Conservation (phyloP, 1,140 invertebrate genomes). For the Drosophila dunni region DNA sequence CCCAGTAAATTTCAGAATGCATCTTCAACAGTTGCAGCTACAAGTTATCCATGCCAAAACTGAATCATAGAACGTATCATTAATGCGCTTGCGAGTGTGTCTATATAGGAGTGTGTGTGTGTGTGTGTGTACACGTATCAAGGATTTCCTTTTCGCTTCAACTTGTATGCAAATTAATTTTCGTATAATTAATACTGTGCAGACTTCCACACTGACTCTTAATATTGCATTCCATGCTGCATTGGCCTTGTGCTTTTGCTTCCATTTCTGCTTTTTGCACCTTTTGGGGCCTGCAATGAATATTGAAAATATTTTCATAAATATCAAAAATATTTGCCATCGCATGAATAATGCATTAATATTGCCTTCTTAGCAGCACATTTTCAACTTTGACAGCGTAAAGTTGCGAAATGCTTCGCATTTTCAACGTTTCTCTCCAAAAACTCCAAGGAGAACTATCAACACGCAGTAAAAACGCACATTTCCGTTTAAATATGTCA, state of each 20-base stretch:
- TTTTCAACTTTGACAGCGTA: conserved; percentile 19
- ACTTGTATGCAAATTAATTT: conserved; percentile 47
- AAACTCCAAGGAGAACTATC: conserved; percentile 39
- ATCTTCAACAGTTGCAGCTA: conserved; percentile 2
- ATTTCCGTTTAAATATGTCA: neutral
- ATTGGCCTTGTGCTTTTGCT: neutral
- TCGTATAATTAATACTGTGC: conserved; percentile 56
- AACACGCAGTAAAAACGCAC: neutral
- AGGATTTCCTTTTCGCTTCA: conserved; percentile 18
- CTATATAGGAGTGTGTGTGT: neutral
- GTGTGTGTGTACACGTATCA: neutral
- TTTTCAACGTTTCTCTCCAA: conserved; percentile 5
- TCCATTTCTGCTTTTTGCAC: neutral
- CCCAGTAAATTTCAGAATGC: conserved; percentile 27
- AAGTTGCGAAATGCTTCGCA: conserved; percentile 8
- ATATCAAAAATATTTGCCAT: conserved; percentile 62
- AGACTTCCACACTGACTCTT: conserved; percentile 11
- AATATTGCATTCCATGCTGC: conserved; percentile 18
- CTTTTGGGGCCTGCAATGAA: conserved; percentile 14
- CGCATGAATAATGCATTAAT: conserved; percentile 40
- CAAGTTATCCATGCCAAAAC: conserved; percentile 20
- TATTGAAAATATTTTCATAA: conserved; percentile 67
- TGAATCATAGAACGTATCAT: conserved; percentile 7
- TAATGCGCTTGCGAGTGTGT: neutral
- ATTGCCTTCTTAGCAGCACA: conserved; percentile 10